Evolutionary conservation across 2,797 vertebrate species (phyloP).

Genomic region (Gymnocypris eckloni): DNA sequence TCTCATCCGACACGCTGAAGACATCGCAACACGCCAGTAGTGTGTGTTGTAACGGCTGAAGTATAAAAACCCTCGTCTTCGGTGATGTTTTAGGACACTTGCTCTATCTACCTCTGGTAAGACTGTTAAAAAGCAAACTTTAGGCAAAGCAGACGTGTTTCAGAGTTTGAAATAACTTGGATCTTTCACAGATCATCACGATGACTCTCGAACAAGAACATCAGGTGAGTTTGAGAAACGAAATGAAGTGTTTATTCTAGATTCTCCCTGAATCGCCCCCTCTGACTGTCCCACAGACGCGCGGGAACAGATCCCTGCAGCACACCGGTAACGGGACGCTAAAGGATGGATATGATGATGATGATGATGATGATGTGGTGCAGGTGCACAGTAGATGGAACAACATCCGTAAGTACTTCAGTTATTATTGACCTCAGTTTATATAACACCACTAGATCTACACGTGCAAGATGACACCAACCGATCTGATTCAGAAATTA

Average conservation of each 20-base stretch:
- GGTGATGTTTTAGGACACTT: background rate
- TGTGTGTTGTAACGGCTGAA: background rate
- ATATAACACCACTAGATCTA: background rate
- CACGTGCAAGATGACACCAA: background rate
- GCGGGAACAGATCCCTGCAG: background rate
- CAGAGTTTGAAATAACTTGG: background rate
- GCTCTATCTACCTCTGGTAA: background rate
- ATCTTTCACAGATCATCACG: background rate
- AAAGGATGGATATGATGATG: rapidly evolving
- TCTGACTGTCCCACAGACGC: background rate
- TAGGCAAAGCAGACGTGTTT: background rate
- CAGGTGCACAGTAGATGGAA: slow-evolving; percentile 36
- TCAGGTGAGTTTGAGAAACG: slow-evolving; percentile 14
- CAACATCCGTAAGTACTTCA: slow-evolving; percentile 17
- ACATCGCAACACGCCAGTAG: background rate
- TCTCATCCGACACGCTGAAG: background rate
- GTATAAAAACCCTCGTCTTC: background rate
- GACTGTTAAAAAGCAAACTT: too few species aligned
- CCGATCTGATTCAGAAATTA: background rate
- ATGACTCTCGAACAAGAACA: background rate
- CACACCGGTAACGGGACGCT: background rate
- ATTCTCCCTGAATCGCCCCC: background rate
- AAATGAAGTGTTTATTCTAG: background rate
- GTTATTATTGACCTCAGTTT: background rate
- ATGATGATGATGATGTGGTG: background rate